Percentiles rank a stretch among this genome's conserved stretches.
phyloP scores from a whole-genome alignment of 1,140 invertebrate species.

The Aphidius gifuensis region DNA sequence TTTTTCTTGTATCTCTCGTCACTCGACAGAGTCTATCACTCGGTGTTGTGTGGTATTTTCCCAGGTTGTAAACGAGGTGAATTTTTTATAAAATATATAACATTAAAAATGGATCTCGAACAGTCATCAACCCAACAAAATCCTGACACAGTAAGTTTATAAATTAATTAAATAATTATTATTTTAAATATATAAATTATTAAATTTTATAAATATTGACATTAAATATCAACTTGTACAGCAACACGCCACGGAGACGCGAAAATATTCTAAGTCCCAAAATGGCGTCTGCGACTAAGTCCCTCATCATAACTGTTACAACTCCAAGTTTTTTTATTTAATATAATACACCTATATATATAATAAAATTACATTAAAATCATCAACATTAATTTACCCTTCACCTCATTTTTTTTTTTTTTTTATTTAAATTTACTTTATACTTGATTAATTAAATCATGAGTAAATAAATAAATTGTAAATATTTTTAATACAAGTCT shows the following conservation, averaged over 20 bases:
- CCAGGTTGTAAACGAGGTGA: background rate
- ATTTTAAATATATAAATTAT: background rate
- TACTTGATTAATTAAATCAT: no score
- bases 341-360: no score
- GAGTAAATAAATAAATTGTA: background rate
- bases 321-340: no score
- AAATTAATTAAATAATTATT: constrained; percentile 10
- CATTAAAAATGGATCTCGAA: constrained; percentile 44
- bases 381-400: no score
- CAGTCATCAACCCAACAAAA: constrained; percentile 33
- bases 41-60: constrained; percentile 13
- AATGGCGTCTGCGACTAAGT: constrained; percentile 77
- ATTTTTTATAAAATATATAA: constrained; percentile 13
- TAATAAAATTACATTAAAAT: no score
- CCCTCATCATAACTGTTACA: constrained; percentile 44
- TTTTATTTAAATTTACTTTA: background rate
- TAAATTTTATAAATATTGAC: background rate
- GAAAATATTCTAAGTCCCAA: constrained; percentile 83
- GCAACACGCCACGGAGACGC: constrained; percentile 35
- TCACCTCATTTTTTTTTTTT: background rate
- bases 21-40: constrained; percentile 36
- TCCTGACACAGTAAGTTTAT: constrained; percentile 40
- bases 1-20: no score
- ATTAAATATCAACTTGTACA: constrained; percentile 41
- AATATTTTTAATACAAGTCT: background rate